Base-by-base conservation (phyloP, 1,140 invertebrate genomes). In the Pseudomyrmex flavicornis region DNA sequence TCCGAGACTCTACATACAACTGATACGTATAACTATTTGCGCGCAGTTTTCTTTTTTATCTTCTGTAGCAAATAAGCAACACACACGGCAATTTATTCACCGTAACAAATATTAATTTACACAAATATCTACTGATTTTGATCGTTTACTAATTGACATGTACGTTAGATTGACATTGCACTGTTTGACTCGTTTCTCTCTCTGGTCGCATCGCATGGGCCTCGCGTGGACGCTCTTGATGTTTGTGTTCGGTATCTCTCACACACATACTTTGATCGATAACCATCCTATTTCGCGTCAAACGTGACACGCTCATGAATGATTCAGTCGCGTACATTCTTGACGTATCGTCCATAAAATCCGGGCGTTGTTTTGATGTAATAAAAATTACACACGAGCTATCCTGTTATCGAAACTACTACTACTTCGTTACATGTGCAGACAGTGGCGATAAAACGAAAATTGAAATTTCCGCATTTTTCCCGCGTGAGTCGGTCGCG, bases 251-350 rank as follows among this genome's bases (percentile, higher is more conserved):
- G 35, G 5, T 35, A 35, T 35, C 4, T 35, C 35, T n/a, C 26
- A 13, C 22, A 13, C 22, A 72, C 56, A 66, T 20, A 46, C 54
- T 80, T 80, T 80, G 76, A 80, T 80, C 72, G 76, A 80, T 80
- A 35, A 72, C n/a, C 66, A 17, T 46, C 44, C 76, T 50, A 70
- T 80, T 59, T 72, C 44, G 76, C 54, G 66, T 72, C 44, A 72
- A 80, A 80, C 66, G 56, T 72, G 66, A 61, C 66, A 48, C 44
- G 56, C 76, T 80, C 66, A 80, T 80, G 76, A 80, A 80, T 80
- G 76, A 80, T 80, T 80, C 76, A 80, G 59, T 80, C 76, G 66
- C 35, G 54, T 50, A 59, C 54, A 44, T 80, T 61, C 66, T 46
- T 80, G 66, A 80, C 54, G 54, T 72, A 70, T 80, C 76, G 59